Percentiles rank a stretch among this genome's conserved stretches.
These are phyloP conservation scores for Miniopterus natalensis DNA, from an alignment of 2,113 vertebrate genomes.

Conservation along the genomic window DNA sequence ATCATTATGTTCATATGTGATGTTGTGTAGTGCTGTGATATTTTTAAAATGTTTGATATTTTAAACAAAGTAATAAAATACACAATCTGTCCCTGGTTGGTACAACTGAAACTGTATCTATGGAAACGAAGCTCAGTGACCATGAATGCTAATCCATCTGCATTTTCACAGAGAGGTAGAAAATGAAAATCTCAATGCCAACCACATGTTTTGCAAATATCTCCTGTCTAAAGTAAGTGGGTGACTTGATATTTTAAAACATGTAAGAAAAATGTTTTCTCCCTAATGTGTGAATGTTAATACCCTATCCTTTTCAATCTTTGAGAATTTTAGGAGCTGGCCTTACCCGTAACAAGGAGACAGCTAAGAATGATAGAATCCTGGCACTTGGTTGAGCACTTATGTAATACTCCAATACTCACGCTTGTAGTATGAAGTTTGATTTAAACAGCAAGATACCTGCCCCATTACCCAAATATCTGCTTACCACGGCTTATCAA, in stretches of 20 bases:
- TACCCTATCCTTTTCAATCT: not conserved
- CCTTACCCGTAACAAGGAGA: not conserved
- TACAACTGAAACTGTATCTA: slow-evolving; percentile 5
- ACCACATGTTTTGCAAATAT: slow-evolving; percentile 45
- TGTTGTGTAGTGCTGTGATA: not conserved
- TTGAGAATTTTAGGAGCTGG: not conserved
- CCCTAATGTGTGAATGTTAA: not conserved
- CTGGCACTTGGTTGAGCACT: not conserved
- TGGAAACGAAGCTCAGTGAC: slow-evolving; percentile 54
- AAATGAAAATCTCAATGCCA: slow-evolving; percentile 47
- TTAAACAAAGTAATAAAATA: slow-evolving; percentile 72
- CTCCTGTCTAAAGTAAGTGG: not conserved
- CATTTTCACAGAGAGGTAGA: not conserved
- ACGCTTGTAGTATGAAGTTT: not conserved
- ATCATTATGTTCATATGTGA: slow-evolving; percentile 18
- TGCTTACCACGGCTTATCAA: not conserved
- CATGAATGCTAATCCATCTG: slow-evolving; percentile 46
- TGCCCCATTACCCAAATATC: not conserved
- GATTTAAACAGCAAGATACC: not conserved
- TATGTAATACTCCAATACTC: not conserved
- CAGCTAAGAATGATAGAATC: not conserved
- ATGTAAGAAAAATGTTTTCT: not conserved
- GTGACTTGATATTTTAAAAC: slow-evolving; percentile 49
- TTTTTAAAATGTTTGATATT: slow-evolving; percentile 62
- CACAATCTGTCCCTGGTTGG: slow-evolving; percentile 46